Percentiles rank a stretch among this genome's conserved stretches.
Evolutionary conservation across 2,113 vertebrate species (phyloP).

Genomic region (Callipepla californica): DNA sequence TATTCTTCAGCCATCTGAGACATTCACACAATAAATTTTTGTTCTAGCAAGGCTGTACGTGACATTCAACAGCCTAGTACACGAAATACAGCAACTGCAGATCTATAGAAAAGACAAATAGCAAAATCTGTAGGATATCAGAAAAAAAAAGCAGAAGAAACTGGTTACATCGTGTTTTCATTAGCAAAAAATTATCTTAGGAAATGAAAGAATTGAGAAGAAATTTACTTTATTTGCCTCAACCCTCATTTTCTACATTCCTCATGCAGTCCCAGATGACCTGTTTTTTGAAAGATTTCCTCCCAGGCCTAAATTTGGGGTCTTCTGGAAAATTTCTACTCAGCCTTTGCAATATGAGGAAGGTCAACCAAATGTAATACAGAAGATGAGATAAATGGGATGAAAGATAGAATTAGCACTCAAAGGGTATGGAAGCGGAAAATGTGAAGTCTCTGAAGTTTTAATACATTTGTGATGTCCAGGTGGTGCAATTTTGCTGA

Average conservation of each 20-base stretch:
- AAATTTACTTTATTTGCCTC: neutral
- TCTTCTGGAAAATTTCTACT: neutral
- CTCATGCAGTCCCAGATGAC: neutral
- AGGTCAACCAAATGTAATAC: neutral
- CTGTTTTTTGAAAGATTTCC: neutral
- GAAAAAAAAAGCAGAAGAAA: neutral
- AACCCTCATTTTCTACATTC: neutral
- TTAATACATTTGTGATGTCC: neutral
- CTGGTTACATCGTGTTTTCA: neutral
- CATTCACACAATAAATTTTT: neutral
- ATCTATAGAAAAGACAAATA: neutral
- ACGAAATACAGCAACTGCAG: neutral
- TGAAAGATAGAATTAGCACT: neutral
- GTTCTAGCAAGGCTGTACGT: neutral
- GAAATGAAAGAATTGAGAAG: neutral
- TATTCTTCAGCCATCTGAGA: neutral
- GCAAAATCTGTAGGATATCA: neutral
- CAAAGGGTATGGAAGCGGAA: neutral
- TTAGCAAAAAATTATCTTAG: neutral
- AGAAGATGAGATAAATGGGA: neutral
- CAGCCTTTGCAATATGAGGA: neutral
- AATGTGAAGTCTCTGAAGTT: neutral
- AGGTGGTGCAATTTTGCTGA: neutral
- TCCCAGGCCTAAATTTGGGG: neutral
- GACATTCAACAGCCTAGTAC: neutral